These are phyloP conservation scores for Reinhardtius hippoglossoides DNA, from an alignment of 2,113 vertebrate species.

Conservation along the genomic window DNA sequence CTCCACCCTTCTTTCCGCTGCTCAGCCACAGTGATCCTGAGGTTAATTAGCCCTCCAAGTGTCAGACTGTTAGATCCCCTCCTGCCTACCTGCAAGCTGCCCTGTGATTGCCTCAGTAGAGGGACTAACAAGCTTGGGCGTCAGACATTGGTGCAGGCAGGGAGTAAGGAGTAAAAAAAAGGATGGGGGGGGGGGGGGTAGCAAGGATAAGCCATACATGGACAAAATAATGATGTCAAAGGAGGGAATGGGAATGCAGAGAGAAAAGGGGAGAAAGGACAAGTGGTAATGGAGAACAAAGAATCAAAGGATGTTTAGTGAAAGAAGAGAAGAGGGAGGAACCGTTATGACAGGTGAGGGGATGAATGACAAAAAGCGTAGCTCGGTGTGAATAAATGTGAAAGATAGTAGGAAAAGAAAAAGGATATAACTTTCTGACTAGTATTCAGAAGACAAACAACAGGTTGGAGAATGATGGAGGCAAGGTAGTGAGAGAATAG, in stretches of 20 bases:
- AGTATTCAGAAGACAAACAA: background rate
- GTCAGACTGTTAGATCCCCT: constrained; percentile 51
- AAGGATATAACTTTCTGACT: background rate
- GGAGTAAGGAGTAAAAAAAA: constrained; percentile 1
- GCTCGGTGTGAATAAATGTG: background rate
- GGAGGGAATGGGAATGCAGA: background rate
- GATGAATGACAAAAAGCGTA: no score
- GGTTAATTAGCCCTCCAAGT: constrained; percentile 73
- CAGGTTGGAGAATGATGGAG: background rate
- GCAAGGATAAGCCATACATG: background rate
- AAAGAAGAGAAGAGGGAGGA: background rate
- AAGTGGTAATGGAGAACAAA: background rate
- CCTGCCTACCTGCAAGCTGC: constrained; percentile 41
- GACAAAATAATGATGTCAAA: constrained; percentile 9
- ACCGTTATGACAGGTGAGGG: background rate
- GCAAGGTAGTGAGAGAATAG: background rate
- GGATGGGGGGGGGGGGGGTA: background rate
- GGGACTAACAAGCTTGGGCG: constrained; percentile 45
- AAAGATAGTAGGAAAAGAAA: background rate
- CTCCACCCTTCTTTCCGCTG: constrained; percentile 15
- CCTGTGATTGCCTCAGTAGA: constrained; percentile 51
- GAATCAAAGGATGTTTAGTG: background rate
- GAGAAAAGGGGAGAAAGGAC: no score
- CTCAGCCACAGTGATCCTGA: constrained; percentile 28
- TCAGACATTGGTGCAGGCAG: background rate